Conservation (phyloP, 1,140 invertebrate species). For the Harlomillsia oculata region DNA sequence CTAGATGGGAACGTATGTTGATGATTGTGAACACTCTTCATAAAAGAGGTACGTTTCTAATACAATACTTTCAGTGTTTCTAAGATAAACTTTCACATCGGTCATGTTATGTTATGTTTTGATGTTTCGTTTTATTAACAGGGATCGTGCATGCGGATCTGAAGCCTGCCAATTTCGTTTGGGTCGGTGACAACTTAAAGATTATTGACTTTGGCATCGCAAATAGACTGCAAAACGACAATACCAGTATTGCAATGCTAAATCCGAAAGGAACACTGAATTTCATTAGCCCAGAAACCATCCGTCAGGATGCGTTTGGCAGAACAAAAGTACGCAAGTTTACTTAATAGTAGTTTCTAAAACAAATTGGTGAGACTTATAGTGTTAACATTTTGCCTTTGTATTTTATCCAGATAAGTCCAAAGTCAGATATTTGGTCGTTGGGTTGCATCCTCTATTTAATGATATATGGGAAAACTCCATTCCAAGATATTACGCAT, state of each 20-base stretch:
- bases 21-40: conserved; percentile 84
- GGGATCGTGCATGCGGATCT: conserved; percentile 91
- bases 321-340: conserved; percentile 32
- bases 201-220: conserved; percentile 98
- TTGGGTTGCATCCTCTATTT: conserved; percentile 93
- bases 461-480: conserved; percentile 79
- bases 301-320: conserved; percentile 45
- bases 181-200: conserved; percentile 77
- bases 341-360: background rate
- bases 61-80: too few species aligned
- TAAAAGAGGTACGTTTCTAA: conserved; percentile 54
- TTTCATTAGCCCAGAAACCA: conserved; percentile 92
- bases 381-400: conserved; percentile 3
- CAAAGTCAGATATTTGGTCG: conserved; percentile 94
- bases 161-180: conserved; percentile 93
- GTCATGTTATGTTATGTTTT: background rate
- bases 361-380: background rate
- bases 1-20: conserved; percentile 92
- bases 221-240: conserved; percentile 75
- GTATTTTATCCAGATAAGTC: conserved; percentile 60
- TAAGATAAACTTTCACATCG: too few species aligned
- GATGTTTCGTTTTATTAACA: conserved; percentile 41
- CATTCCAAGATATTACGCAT: conserved; percentile 75
- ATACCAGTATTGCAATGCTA: conserved; percentile 78
- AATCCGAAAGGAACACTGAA: conserved; percentile 78